Conservation (phyloP, 2,797 vertebrate species). For the Cyclopterus lumpus region DNA sequence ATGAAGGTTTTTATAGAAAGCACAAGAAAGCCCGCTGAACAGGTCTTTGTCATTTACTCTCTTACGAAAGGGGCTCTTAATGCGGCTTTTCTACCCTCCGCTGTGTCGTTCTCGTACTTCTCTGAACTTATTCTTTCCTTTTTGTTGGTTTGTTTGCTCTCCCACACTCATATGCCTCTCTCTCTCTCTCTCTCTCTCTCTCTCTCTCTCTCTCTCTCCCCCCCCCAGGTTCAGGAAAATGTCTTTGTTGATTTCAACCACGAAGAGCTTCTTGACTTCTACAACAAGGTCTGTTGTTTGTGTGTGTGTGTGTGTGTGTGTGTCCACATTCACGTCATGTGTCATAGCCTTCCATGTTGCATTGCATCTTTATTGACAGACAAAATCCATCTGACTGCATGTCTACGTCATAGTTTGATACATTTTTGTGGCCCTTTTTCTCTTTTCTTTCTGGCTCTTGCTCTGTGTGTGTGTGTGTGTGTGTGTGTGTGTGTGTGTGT, state of each 20-base stretch:
- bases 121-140: background rate
- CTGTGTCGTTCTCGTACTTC: slow-evolving; percentile 3
- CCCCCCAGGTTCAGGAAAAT: slow-evolving; percentile 87
- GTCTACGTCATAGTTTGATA: slow-evolving; percentile 19
- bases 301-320: background rate
- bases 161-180: background rate
- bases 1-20: slow-evolving; percentile 77
- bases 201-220: background rate
- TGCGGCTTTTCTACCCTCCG: slow-evolving; percentile 17
- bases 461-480: no score
- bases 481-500: no score
- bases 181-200: slow-evolving; percentile 6
- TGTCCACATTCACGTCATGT: slow-evolving; percentile 12
- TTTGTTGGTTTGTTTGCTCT: slow-evolving; percentile 18
- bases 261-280: slow-evolving; percentile 94
- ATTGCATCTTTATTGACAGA: slow-evolving; percentile 38
- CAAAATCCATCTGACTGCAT: slow-evolving; percentile 18
- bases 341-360: slow-evolving; percentile 2
- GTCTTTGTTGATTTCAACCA: slow-evolving; percentile 94
- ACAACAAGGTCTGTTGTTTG: slow-evolving; percentile 90
- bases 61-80: slow-evolving; percentile 38
- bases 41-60: slow-evolving; percentile 29
- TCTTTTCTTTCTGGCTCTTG: slow-evolving; percentile 5
- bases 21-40: slow-evolving; percentile 37
- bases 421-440: slow-evolving; percentile 4